Evolutionary conservation across 2,888 invertebrate species (phyloP), one percentile per base, ranked within the genome.

Genomic region (Leptothorax acervorum): DNA sequence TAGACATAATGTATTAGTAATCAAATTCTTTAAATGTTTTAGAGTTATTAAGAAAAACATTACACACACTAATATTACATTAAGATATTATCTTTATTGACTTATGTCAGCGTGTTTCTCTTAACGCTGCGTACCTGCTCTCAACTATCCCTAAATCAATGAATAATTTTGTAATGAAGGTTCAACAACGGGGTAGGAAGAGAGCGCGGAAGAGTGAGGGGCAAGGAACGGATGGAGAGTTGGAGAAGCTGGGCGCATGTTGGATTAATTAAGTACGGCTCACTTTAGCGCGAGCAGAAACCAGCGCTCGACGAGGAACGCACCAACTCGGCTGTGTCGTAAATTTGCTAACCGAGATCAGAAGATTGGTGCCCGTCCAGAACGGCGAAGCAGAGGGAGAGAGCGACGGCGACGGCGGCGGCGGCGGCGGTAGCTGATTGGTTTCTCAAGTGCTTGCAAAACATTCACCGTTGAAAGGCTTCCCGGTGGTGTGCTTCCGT

Each of bases 381-480:
- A 81, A 60, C 48, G 79, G 71, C 79, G 73, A 39, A 68, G 79
- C n/a, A 48, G 18, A 55, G 53, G 31, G 62, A 86, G 70, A 76
- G 79, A 75, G 18, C 71, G 35, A 81, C 75, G 81, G 85, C 75
- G 70, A 65, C 48, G 51, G 62, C 15, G 79, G 76, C 62, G 62
- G 75, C 12, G 81, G 76, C 53, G 74, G 74, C 53, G 68, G 75
- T 51, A 66, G 84, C 82, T 81, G 82, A 84, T 82, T 84, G 82
- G 82, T 84, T 84, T 84, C 84, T 82, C 84, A 74, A 84, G 82
- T 82, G 82, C 82, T 82, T 74, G 82, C 84, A 84, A 82, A 84
- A 82, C 82, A 84, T 84, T 84, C 73, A 71, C 60, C 74, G 60
- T 73, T 74, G 84, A 82, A 74, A 82, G 84, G 82, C 65, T 84